These are phyloP conservation scores for Rhabdomys dilectus DNA, from an alignment of 2,113 vertebrate species.

Conservation along the genomic window DNA sequence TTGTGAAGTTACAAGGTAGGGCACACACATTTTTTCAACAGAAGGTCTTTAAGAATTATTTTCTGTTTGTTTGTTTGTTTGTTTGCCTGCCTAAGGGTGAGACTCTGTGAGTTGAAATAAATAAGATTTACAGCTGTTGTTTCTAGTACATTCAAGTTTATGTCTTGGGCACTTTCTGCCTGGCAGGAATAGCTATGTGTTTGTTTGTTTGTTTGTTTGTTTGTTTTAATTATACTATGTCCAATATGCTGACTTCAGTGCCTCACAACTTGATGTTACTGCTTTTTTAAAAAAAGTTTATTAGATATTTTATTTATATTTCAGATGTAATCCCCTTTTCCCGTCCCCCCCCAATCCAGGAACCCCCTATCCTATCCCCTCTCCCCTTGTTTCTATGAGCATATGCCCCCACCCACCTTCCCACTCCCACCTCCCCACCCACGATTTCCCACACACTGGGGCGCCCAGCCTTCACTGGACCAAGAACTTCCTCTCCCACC, in stretches of 20 bases:
- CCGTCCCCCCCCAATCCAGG: no score
- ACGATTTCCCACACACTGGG: no score
- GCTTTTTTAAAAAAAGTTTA: not conserved
- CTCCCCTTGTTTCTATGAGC: no score
- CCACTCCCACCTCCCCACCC: no score
- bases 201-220: not conserved
- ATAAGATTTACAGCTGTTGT: not conserved
- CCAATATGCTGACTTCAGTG: not conserved
- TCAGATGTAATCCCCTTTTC: no score
- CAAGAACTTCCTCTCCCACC: no score
- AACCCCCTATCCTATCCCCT: no score
- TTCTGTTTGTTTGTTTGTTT: not conserved
- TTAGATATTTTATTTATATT: no score
- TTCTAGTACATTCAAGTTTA: not conserved
- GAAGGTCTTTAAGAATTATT: not conserved
- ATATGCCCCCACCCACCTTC: no score
- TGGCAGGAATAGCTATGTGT: not conserved
- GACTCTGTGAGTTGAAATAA: not conserved
- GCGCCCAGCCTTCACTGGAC: no score
- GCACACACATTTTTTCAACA: not conserved
- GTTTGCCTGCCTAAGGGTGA: not conserved
- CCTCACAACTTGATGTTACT: slow-evolving; percentile 9
- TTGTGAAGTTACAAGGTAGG: not conserved
- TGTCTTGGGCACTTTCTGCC: not conserved
- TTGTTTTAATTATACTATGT: not conserved